Conservation (phyloP, 2,113 vertebrate genomes). For the Capreolus pygargus region DNA sequence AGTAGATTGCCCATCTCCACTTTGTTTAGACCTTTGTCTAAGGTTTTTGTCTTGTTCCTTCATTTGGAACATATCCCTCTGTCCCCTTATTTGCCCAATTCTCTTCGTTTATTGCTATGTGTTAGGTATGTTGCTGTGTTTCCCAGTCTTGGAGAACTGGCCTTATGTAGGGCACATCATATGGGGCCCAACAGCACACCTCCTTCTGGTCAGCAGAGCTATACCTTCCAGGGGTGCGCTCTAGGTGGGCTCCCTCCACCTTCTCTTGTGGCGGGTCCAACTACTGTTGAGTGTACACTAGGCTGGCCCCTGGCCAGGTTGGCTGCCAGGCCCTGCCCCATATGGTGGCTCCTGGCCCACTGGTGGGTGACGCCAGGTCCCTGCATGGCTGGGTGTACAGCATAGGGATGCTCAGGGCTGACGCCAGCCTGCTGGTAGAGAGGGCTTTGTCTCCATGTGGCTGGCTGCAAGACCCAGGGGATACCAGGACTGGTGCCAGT, state of each 20-base stretch:
- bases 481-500: background rate
- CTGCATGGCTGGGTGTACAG: background rate
- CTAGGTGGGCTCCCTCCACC: background rate
- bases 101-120: accelerated
- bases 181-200: background rate
- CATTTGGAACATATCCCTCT: background rate
- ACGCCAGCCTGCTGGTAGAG: background rate
- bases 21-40: background rate
- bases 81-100: background rate
- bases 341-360: background rate
- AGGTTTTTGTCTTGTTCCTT: background rate
- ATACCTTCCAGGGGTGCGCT: accelerated
- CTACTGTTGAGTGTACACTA: background rate
- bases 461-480: background rate
- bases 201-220: too few relatives aligned
- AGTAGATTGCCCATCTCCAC: background rate
- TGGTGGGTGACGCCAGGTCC: background rate
- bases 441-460: background rate
- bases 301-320: background rate
- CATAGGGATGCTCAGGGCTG: background rate
- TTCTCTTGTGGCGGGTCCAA: background rate
- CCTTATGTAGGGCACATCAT: background rate
- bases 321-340: background rate
- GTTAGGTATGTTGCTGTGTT: too few relatives aligned
- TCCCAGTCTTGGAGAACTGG: background rate